Conservation (phyloP, 2,113 vertebrate species). For the Cyprinodon brontotheroides region DNA sequence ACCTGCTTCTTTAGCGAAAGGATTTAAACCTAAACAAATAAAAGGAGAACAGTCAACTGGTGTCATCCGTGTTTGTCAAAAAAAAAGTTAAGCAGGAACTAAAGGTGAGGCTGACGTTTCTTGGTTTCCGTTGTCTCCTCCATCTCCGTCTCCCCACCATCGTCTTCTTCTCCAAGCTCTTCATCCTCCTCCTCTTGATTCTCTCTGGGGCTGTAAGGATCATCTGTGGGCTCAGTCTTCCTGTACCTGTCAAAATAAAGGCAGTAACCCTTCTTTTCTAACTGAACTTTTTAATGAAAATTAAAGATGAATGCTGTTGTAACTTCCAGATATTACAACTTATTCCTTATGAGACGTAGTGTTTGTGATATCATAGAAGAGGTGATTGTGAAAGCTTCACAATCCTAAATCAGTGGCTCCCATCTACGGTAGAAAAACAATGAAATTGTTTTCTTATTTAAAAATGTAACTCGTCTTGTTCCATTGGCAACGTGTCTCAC, state of each 20-base stretch:
- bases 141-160: constrained; percentile 64
- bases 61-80: background rate
- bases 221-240: constrained; percentile 48
- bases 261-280: background rate
- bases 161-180: constrained; percentile 63
- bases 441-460: no score
- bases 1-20: constrained; percentile 74
- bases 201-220: constrained; percentile 34
- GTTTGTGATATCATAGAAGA: background rate
- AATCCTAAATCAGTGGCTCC: no score
- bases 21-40: constrained; percentile 75
- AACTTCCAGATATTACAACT: background rate
- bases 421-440: no score
- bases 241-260: constrained; percentile 33
- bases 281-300: background rate
- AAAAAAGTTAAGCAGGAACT: no score
- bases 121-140: constrained; percentile 69
- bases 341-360: no score
- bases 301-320: background rate
- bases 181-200: constrained; percentile 73
- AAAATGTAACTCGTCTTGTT: no score
- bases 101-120: constrained; percentile 70
- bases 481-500: no score
- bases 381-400: no score
- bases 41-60: background rate